Evolutionary conservation across 2,797 vertebrate species (phyloP), one percentile per base, ranked within the genome.

Genomic region (Brachymystax lenok): DNA sequence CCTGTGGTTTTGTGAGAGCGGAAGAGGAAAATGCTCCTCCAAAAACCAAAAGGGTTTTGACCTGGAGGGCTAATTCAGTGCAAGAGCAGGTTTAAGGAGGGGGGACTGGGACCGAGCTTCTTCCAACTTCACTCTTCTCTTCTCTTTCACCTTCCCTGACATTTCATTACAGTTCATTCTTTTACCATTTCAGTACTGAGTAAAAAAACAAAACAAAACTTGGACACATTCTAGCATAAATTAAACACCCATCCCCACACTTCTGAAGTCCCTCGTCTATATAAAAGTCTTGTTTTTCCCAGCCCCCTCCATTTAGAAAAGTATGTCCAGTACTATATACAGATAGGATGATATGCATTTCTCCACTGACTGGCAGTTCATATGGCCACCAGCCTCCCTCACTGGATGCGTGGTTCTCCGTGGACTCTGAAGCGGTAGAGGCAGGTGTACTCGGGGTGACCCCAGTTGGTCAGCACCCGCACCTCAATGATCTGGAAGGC

Each of bases 391-490:
- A n/a, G 24, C 75, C 6, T 13, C 19, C 50, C 71, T 92, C 88
- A 89, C 79, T 92, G 90, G 75, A 93, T 83, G 67, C 86, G 82
- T 1, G 95, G 95, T 61, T 93, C 94, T 82, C 98, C 97, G 0
- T 98, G 98, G 63, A 97, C 97, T 90, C 98, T 84, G 93, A 99
- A 96, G 77, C 98, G 97, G 85, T 99, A 99, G 3, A 99, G 92
- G 89, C 98, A 99, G 0, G 97, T 99, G 75, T 98, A 99, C 27
- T 97, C 97, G 0, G 95, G 91, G 0, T 98, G 96, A 68, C 98
- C 98, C 98, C 97, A 99, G 85, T 99, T 99, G 30, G 97, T 98
- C 71, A 96, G 86, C 79, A 99, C 95, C 66, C 95, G 95, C 79
- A 99, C 93, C 86, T 99, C 97, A 12, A 99, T 96, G 84, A 98